These are phyloP conservation scores for Silurus meridionalis DNA, from an alignment of 2,113 vertebrate species.

Conservation along the genomic window DNA sequence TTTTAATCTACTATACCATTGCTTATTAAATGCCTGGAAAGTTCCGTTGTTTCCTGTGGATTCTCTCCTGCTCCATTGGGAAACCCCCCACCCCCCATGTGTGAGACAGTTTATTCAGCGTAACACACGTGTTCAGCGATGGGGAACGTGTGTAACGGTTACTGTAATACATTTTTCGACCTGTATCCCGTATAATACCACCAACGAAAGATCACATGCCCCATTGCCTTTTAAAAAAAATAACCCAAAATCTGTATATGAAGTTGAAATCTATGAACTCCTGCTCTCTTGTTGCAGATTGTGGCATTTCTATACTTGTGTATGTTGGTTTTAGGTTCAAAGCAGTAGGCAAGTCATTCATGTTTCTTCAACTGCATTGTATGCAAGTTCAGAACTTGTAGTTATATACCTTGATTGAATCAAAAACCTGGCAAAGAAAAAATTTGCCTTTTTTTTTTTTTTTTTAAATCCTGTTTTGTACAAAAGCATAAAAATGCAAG, in stretches of 20 bases:
- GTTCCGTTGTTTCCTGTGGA: conserved; percentile 61
- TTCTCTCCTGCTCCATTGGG: conserved; percentile 40
- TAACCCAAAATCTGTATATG: conserved; percentile 6
- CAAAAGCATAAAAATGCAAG: conserved; percentile 23
- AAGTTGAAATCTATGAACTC: neutral
- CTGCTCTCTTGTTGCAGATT: neutral
- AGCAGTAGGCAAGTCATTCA: conserved; percentile 12
- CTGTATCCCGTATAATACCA: neutral
- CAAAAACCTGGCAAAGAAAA: conserved; percentile 14
- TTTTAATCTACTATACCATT: conserved; percentile 75
- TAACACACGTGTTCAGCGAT: neutral
- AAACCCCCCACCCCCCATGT: too few species aligned
- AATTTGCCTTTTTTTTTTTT: conserved; percentile 12
- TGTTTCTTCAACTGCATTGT: conserved; percentile 20
- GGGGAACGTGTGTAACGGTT: conserved; percentile 1
- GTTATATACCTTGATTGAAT: conserved; percentile 32
- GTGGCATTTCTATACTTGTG: conserved; percentile 10
- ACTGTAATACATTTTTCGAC: neutral
- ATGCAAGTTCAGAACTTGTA: conserved; percentile 30
- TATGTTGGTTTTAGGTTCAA: conserved; percentile 18
- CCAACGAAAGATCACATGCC: neutral
- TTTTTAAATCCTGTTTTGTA: conserved; percentile 29
- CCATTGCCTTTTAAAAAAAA: neutral
- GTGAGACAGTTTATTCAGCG: neutral
- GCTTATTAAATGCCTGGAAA: conserved; percentile 77